Conservation (phyloP, 1,140 invertebrate species). For the Drosophila nebulosa region DNA sequence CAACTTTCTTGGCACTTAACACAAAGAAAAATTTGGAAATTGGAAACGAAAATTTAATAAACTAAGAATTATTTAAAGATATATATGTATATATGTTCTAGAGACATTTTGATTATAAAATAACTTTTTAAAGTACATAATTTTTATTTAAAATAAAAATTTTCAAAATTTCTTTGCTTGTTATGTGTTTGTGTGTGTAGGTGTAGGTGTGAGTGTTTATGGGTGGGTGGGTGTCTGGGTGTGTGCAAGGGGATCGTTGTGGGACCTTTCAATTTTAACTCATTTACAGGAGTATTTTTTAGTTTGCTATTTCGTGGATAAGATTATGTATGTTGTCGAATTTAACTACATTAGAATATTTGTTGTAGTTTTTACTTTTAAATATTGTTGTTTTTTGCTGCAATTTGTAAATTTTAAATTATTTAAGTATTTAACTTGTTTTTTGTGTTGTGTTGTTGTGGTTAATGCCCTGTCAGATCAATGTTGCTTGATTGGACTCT, state of each 20-base stretch:
- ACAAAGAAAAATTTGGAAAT: conserved; percentile 11
- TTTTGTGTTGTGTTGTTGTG: conserved; percentile 12
- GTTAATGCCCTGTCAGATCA: conserved; percentile 17
- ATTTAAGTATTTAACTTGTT: conserved; percentile 65
- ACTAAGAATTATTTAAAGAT: conserved; percentile 22
- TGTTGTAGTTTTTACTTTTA: conserved; percentile 31
- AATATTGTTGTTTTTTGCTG: conserved; percentile 11
- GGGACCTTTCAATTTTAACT: conserved; percentile 14
- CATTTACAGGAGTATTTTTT: conserved; percentile 30
- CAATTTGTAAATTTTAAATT: conserved; percentile 63
- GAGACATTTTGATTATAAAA: conserved; percentile 42
- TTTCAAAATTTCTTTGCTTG: not conserved
- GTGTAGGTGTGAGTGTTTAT: conserved; percentile 4
- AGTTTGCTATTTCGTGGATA: not conserved
- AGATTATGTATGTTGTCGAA: conserved; percentile 56
- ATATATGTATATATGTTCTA: conserved; percentile 32
- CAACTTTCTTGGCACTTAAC: conserved; percentile 62
- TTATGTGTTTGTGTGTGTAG: conserved; percentile 20
- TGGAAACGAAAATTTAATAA: conserved; percentile 29
- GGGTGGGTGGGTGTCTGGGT: conserved; percentile 11
- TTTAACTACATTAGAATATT: conserved; percentile 60
- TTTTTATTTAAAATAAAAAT: conserved; percentile 72
- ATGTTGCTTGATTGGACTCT: conserved; percentile 30
- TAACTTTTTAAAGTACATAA: conserved; percentile 45
- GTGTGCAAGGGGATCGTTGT: not conserved